Percentiles rank a stretch among this genome's conserved stretches.
These are phyloP conservation scores for Pycnonotus jocosus DNA, from an alignment of 2,113 vertebrate species.

Conservation along the genomic window DNA sequence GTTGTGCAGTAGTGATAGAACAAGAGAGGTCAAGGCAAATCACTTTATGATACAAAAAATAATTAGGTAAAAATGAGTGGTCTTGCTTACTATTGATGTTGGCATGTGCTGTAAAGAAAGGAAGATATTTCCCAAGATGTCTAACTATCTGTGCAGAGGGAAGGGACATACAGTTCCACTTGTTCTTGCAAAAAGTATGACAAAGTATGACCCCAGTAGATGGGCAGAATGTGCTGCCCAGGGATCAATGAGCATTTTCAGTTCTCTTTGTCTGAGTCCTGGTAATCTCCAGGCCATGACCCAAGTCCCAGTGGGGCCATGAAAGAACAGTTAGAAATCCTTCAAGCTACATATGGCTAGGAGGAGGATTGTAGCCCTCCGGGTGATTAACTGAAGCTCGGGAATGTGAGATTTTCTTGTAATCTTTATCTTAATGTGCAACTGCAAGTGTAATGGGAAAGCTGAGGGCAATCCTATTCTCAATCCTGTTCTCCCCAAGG, in stretches of 20 bases:
- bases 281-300: not conserved
- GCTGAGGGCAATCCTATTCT: not conserved
- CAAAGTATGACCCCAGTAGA: not conserved
- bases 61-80: not conserved
- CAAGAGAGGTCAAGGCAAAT: not conserved
- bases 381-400: not conserved
- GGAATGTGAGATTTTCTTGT: not conserved
- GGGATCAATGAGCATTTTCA: not conserved
- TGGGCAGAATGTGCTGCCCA: not conserved
- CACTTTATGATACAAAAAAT: not conserved
- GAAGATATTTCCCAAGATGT: not conserved
- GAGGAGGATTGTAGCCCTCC: not conserved
- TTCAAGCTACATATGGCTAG: not conserved
- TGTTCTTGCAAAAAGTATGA: not conserved
- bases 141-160: not conserved
- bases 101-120: not conserved
- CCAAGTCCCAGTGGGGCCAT: not conserved
- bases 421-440: not conserved
- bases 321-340: not conserved
- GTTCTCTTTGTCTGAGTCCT: not conserved
- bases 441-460: not conserved
- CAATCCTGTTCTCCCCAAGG: not conserved
- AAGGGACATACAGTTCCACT: not conserved
- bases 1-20: not conserved
- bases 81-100: fast-evolving